phyloP scores from a whole-genome alignment of 2,113 vertebrate species.

The Melanostigma gelatinosum region DNA sequence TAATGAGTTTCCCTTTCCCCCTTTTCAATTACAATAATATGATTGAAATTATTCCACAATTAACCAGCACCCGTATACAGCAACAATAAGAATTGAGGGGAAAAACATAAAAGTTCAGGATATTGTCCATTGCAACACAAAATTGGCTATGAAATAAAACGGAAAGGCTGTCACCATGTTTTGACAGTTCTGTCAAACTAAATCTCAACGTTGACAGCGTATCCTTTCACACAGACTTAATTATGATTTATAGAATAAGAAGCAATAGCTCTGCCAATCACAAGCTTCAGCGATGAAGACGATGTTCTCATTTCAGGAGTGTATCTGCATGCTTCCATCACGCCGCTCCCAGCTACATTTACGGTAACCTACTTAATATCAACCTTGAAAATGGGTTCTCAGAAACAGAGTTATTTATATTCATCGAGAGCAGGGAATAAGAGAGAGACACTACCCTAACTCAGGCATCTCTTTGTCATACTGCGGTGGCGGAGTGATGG shows the following conservation, averaged over 20 bases:
- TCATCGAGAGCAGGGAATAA: background rate
- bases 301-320: constrained; percentile 25
- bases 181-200: constrained; percentile 18
- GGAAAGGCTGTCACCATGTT: constrained; percentile 8
- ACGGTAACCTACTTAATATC: constrained; percentile 28
- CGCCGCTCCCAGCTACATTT: constrained; percentile 10
- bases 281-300: constrained; percentile 19
- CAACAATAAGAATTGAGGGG: background rate
- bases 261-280: constrained; percentile 10
- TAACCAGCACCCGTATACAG: background rate
- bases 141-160: constrained; percentile 42
- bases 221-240: constrained; percentile 15
- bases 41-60: constrained; percentile 4
- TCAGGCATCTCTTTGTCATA: constrained; percentile 87
- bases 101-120: constrained; percentile 1
- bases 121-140: background rate
- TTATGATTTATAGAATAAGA: constrained; percentile 29
- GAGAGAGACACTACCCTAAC: constrained; percentile 53
- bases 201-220: constrained; percentile 1
- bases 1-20: background rate
- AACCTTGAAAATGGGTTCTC: constrained; percentile 42
- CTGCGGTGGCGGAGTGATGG: constrained; percentile 92
- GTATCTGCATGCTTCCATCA: constrained; percentile 6
- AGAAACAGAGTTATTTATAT: constrained; percentile 23
- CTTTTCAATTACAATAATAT: background rate